phyloP scores from a whole-genome alignment of 1,140 invertebrate species.

The Bemisia tabaci region DNA sequence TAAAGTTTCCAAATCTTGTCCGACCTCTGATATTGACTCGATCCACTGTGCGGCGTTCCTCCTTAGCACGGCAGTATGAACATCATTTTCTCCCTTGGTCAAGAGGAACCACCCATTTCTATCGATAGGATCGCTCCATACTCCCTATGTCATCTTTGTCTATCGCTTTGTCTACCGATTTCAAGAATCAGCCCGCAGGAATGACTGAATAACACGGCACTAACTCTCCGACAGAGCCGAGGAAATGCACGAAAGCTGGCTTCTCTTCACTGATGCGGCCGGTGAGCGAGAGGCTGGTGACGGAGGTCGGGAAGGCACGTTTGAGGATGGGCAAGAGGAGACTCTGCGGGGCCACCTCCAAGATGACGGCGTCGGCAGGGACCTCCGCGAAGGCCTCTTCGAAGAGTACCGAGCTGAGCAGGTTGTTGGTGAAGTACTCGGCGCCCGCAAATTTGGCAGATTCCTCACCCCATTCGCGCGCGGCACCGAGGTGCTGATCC shows the following conservation, averaged over 20 bases:
- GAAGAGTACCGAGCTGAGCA: constrained; percentile 42
- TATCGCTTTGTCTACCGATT: no score
- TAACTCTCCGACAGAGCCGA: constrained; percentile 39
- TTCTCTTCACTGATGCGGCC: constrained; percentile 35
- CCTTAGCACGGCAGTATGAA: no score
- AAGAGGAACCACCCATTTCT: no score
- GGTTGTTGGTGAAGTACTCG: constrained; percentile 54
- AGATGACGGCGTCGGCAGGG: constrained; percentile 40
- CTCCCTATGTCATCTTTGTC: no score
- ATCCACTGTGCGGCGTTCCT: no score
- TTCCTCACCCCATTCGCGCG: constrained; percentile 30
- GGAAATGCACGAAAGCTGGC: constrained; percentile 30
- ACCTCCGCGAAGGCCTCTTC: constrained; percentile 40
- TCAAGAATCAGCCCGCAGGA: no score
- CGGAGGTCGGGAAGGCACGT: constrained; percentile 37
- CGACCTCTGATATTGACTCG: no score
- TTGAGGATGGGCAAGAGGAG: constrained; percentile 43
- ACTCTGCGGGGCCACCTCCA: constrained; percentile 44
- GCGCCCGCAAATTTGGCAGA: constrained; percentile 39
- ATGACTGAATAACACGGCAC: no score
- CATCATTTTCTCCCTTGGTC: no score
- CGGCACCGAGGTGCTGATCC: constrained; percentile 47
- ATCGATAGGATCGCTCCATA: no score
- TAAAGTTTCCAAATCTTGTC: no score
- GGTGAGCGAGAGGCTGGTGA: constrained; percentile 42